Evolutionary conservation across 2,113 vertebrate species (phyloP), one percentile per base, ranked within the genome.

Genomic region (Osmerus eperlanus): DNA sequence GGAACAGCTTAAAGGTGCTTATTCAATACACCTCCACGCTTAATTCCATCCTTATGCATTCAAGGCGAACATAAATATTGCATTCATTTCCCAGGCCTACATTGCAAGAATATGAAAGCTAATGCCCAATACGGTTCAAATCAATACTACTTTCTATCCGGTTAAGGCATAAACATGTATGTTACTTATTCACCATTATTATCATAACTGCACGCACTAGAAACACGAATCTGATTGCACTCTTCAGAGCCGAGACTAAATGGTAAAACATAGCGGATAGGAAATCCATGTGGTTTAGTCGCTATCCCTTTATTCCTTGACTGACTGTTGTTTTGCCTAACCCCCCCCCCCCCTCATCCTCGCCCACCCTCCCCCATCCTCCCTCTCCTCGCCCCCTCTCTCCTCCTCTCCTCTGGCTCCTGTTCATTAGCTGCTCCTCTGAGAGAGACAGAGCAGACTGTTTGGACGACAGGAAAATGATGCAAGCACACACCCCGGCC

Each of bases 81-180:
- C 73, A 11, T 63, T 70, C 69, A 64, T 80, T 82, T 61, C 78
- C 41, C 71, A 68, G 73, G 81, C 83, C 84, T 87, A 80, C 79
- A 71, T 65, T 73, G 64, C 72, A 88, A 89, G 85, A 81, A 83
- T 79, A 70, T 82, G 74, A 71, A 87, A 85, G 82, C 87, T 84
- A 84, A 86, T 86, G 77, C 82, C 71, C 80, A 41, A 75, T 75
- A 68, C 83, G 75, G 60, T 82, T 78, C 72, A 73, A 83, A 89
- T 85, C 82, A 85, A 85, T 87, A 82, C 77, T 83, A 81, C 79
- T 80, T 87, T 87, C 73, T 76, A 79, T 81, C 86, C 71, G 70
- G 67, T 64, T 59, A 36, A 77, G 76, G 74, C 72, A 82, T 78
- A 83, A 80, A 87, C 79, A 83, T 74, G 60, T 68, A 78, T 84